Evolutionary conservation across 2,888 invertebrate genomes (phyloP).

Genomic region (Brachypterus glaber): DNA sequence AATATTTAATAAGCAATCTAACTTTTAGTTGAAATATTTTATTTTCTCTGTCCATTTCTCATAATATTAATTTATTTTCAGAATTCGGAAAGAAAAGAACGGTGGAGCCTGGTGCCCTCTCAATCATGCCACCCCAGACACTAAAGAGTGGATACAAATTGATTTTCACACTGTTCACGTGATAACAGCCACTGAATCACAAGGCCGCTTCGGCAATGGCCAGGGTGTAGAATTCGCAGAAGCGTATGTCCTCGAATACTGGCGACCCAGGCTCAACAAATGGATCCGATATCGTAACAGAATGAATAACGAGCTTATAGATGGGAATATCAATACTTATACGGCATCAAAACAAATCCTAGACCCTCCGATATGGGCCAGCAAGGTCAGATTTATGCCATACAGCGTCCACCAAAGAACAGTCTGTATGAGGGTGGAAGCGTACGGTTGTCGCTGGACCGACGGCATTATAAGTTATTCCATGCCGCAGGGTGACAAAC

Average conservation of each 20-base stretch:
- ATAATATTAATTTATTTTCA: conserved; percentile 40
- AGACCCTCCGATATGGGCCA: conserved; percentile 78
- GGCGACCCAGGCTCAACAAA: conserved; percentile 67
- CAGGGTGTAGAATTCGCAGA: conserved; percentile 83
- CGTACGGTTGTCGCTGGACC: conserved; percentile 80
- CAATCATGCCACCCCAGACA: conserved; percentile 65
- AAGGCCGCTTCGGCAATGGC: conserved; percentile 88
- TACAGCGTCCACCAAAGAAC: conserved; percentile 74
- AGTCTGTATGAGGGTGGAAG: conserved; percentile 84
- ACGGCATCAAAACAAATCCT: conserved; percentile 65
- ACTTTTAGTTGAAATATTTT: no score
- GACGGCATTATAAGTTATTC: conserved; percentile 79
- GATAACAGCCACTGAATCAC: conserved; percentile 70
- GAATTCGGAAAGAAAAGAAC: conserved; percentile 69
- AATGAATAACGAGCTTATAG: conserved; percentile 62
- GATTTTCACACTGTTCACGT: conserved; percentile 70
- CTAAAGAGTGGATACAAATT: conserved; percentile 70
- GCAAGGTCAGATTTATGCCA: conserved; percentile 75
- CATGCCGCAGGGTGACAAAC: conserved; percentile 79
- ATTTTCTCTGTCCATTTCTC: no score
- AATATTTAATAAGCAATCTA: no score
- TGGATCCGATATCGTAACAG: conserved; percentile 73
- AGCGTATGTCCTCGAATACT: conserved; percentile 74
- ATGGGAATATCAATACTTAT: conserved; percentile 83
- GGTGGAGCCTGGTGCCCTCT: conserved; percentile 94